Base-by-base conservation (phyloP, 2,113 vertebrate genomes). In the Pandion haliaetus region DNA sequence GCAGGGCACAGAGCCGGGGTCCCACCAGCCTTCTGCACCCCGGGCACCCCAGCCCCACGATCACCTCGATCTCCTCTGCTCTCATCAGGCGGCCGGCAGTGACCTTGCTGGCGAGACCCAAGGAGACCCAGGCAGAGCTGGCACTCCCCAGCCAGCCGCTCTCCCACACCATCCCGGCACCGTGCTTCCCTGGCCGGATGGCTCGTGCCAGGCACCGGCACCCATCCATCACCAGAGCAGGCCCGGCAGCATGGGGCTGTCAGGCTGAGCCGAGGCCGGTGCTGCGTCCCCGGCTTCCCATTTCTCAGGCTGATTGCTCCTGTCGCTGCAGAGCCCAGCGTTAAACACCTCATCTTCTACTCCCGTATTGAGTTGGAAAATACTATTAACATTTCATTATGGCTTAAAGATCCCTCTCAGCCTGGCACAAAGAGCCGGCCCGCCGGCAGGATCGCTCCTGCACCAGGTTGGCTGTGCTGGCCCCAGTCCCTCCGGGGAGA, bases 321-420 rank as follows among this genome's bases (percentile, higher is more conserved):
- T 97, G 97, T 97, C 94, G 77, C 73, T 91, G 94, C 44, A 6
- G 91, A 96, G 88, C 86, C 86, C 78, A 4, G 91, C 1, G 44
- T 97, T 97, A 95, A 97, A 95, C 91, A 91, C 96, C 94, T 97
- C 94, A 94, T 94, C 86, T 95, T 95, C 91, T 82, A 50, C 95
- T 95, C 86, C 73, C 1, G 7, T 76, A 78, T 74, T 44, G 91
- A 82, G 94, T 89, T 94, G 84, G 77, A 96, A 97, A 97, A 97
- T 95, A 97, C 81, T 95, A 97, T 97, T 97, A 97, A 97, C 97
- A 96, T 97, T 97, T 97, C 94, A 97, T 97, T 95, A 96, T 15
- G 11, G 44, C 88, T 91, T 87, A 72, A 95, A 94, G 65, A 96
- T 95, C 86, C 80, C 32, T 82, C 83, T 95, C 73, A 78, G 61